phyloP scores from a whole-genome alignment of 2,888 invertebrate species.

The Philhelius pedissequus region DNA sequence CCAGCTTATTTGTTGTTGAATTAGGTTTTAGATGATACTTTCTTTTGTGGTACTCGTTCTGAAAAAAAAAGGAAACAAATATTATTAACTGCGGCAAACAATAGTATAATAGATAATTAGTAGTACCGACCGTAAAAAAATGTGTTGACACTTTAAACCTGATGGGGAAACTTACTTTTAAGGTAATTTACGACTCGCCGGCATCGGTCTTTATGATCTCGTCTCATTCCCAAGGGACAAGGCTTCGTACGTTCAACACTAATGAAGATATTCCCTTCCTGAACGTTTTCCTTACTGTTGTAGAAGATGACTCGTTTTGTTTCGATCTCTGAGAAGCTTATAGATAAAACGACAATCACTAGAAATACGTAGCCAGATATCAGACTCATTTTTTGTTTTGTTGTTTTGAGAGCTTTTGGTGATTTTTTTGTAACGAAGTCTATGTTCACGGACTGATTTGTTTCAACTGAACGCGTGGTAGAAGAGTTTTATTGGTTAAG shows the following conservation, averaged over 20 bases:
- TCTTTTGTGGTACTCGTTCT: background rate
- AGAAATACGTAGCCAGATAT: slow-evolving; percentile 49
- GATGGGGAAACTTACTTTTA: slow-evolving; percentile 62
- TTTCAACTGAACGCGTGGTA: slow-evolving; percentile 26
- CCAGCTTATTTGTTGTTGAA: background rate
- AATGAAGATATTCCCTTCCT: slow-evolving; percentile 72
- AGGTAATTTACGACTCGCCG: slow-evolving; percentile 73
- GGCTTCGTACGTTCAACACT: slow-evolving; percentile 69
- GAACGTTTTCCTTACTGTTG: slow-evolving; percentile 68
- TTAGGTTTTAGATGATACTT: background rate
- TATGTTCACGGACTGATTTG: slow-evolving; percentile 16
- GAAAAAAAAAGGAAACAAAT: background rate
- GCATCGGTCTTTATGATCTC: slow-evolving; percentile 75
- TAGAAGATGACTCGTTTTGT: slow-evolving; percentile 73
- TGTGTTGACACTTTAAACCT: background rate
- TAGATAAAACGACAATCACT: slow-evolving; percentile 67
- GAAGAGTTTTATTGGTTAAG: background rate
- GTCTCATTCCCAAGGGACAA: slow-evolving; percentile 73
- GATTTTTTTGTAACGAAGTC: background rate
- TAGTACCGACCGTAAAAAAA: background rate
- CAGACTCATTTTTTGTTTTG: slow-evolving; percentile 4
- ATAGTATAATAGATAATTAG: background rate
- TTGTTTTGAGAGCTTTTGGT: background rate
- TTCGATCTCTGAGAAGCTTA: slow-evolving; percentile 43
- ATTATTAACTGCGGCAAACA: background rate